Base-by-base conservation (phyloP, 23 tunicate genomes). In the Corella eumyota region DNA sequence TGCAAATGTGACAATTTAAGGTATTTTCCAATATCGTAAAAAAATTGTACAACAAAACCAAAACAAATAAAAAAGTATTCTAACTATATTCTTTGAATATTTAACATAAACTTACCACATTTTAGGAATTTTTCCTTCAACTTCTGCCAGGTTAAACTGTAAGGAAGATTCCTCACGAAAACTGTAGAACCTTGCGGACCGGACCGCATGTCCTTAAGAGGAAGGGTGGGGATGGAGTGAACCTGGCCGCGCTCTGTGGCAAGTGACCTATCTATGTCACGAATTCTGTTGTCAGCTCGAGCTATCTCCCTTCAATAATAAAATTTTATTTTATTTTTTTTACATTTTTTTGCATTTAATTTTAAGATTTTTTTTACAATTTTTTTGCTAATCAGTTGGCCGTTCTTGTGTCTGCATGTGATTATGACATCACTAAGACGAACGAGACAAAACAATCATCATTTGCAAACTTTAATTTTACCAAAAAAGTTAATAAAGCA, bases 131-230 rank as follows among this genome's bases (percentile, higher is more conserved):
- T 67, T 4, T 82, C 92, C 20, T 71, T 25, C 0, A 82, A 76
- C 28, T 45, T 61, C 59, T 82, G 81, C 92, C 92, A 82, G 7
- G 69, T 50, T n/a, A 82, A 32, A 32, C 70, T 66, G 70, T 62
- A 82, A 9, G 92, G 67, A 0, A 82, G 60, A 68, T 82, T 82
- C 7, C 81, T 45, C 15, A 82, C 80, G 38, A 82, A 82, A 13
- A 82, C 81, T 17, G 81, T 60, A 2, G 66, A 15, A 13, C 69
- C 76, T n/a, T n/a, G n/a, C n/a, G n/a, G n/a, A n/a, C n/a, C n/a
- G n/a, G n/a, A n/a, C n/a, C n/a, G n/a, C n/a, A n/a, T n/a, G n/a
- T n/a, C n/a, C n/a, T n/a, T n/a, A n/a, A n/a, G n/a, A n/a, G n/a
- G n/a, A n/a, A n/a, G n/a, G n/a, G n/a, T n/a, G n/a, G n/a, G n/a